Percentiles rank a stretch among this genome's conserved stretches.
phyloP scores from a whole-genome alignment of 64 coral and sea anemone genomes.

The Pocillopora verrucosa region DNA sequence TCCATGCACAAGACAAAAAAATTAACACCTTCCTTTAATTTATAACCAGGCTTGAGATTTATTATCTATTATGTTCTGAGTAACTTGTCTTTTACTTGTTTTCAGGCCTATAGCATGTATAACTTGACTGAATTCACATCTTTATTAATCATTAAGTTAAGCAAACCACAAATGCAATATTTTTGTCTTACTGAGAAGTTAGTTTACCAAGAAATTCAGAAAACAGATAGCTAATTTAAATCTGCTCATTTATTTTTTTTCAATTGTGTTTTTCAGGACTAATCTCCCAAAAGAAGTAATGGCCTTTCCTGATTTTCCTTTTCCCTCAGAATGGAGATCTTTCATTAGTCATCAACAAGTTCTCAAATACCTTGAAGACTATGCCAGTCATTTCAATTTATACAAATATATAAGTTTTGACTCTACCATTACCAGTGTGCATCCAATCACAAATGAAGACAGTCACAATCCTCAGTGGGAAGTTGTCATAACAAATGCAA shows the following conservation, averaged over 20 bases:
- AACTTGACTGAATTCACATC: too few species aligned
- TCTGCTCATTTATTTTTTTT: background rate
- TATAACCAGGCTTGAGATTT: too few species aligned
- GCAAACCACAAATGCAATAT: too few species aligned
- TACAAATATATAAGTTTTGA: conserved; percentile 36
- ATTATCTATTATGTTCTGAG: too few species aligned
- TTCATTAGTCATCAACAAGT: conserved; percentile 44
- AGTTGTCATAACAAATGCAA: background rate
- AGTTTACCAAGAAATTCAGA: too few species aligned
- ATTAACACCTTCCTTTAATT: too few species aligned
- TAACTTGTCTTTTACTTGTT: too few species aligned
- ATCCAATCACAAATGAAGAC: background rate
- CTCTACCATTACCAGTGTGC: background rate
- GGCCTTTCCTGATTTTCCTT: conserved; percentile 44
- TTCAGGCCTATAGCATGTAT: too few species aligned
- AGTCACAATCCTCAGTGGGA: background rate
- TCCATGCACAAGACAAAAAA: too few species aligned
- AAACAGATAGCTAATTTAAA: too few species aligned
- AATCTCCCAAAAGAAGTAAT: conserved; percentile 72
- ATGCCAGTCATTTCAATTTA: conserved; percentile 44
- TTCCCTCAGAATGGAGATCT: conserved; percentile 18
- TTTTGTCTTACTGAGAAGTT: too few species aligned
- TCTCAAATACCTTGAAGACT: conserved; percentile 50
- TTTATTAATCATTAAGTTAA: too few species aligned
- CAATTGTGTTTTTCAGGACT: conserved; percentile 8